A percentile compares a stretch with the other conserved stretches of the same genome.
phyloP scores from a whole-genome alignment of 2,797 vertebrate genomes.

The Anableps anableps region DNA sequence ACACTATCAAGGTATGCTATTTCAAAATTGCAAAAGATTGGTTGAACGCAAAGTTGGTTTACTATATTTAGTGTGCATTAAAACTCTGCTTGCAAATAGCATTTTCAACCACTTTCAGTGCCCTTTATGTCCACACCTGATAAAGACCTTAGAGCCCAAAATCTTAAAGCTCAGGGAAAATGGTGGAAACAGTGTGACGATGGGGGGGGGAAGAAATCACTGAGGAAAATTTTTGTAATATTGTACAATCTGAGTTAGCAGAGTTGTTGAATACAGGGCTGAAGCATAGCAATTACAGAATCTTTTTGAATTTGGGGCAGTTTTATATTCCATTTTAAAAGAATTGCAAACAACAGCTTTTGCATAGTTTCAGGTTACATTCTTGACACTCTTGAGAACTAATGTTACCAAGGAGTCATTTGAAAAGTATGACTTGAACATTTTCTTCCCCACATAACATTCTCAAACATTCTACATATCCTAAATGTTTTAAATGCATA shows the following conservation, averaged over 20 bases:
- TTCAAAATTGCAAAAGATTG: not conserved
- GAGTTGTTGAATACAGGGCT: not conserved
- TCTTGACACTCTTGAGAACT: not conserved
- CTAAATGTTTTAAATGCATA: not conserved
- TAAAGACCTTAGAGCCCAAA: not conserved
- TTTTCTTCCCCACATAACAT: not conserved
- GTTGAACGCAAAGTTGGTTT: not conserved
- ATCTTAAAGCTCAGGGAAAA: not conserved
- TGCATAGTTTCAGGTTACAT: not conserved
- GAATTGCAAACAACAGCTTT: not conserved
- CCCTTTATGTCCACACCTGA: not conserved
- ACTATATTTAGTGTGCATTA: too few species aligned
- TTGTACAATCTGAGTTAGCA: not conserved
- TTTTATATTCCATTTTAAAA: not conserved
- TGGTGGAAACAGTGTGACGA: not conserved
- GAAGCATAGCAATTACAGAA: not conserved
- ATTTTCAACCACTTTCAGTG: not conserved
- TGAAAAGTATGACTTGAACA: slow-evolving; percentile 18
- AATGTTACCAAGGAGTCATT: slow-evolving; percentile 6
- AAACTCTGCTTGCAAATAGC: not conserved
- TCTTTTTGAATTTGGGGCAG: not conserved
- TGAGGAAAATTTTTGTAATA: not conserved
- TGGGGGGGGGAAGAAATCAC: not conserved
- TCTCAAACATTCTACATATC: not conserved
- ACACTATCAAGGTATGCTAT: not conserved